Evolutionary conservation across 2,797 vertebrate species (phyloP).

Genomic region (Eulemur rubriventer): DNA sequence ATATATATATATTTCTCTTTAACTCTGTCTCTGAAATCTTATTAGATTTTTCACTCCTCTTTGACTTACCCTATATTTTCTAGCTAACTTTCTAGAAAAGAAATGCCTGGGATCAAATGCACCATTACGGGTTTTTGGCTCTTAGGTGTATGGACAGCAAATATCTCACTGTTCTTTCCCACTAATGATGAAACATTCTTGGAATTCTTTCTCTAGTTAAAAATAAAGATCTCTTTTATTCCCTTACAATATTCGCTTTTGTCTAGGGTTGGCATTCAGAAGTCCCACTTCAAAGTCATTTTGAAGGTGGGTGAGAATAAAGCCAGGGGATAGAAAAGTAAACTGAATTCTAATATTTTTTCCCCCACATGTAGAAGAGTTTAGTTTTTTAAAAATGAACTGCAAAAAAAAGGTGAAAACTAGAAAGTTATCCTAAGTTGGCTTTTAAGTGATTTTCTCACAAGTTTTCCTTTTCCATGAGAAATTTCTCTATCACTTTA

Average conservation of each 20-base stretch:
- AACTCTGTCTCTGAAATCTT: not conserved
- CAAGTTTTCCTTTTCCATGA: not conserved
- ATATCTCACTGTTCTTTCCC: not conserved
- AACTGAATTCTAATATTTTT: not conserved
- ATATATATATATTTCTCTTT: not conserved
- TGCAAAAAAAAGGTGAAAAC: not conserved
- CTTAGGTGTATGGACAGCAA: not conserved
- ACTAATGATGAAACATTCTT: slow-evolving; percentile 10
- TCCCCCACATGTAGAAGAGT: not conserved
- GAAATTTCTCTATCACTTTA: slow-evolving; percentile 14
- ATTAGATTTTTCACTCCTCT: not conserved
- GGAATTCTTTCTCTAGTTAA: slow-evolving; percentile 19
- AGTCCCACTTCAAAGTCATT: slow-evolving; percentile 6
- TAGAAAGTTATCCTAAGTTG: not conserved
- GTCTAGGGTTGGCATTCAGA: slow-evolving; percentile 36
- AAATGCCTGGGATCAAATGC: not conserved
- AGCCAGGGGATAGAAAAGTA: not conserved
- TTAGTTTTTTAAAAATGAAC: slow-evolving; percentile 54
- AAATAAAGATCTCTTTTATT: slow-evolving; percentile 46
- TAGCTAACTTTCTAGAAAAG: not conserved
- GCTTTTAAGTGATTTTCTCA: slow-evolving; percentile 33
- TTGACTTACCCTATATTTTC: slow-evolving; percentile 2
- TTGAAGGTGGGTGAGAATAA: not conserved
- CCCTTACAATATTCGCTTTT: slow-evolving; percentile 13
- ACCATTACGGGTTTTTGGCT: not conserved